These are phyloP conservation scores for Arothron firmamentum DNA, from an alignment of 2,113 vertebrate species.

Conservation along the genomic window DNA sequence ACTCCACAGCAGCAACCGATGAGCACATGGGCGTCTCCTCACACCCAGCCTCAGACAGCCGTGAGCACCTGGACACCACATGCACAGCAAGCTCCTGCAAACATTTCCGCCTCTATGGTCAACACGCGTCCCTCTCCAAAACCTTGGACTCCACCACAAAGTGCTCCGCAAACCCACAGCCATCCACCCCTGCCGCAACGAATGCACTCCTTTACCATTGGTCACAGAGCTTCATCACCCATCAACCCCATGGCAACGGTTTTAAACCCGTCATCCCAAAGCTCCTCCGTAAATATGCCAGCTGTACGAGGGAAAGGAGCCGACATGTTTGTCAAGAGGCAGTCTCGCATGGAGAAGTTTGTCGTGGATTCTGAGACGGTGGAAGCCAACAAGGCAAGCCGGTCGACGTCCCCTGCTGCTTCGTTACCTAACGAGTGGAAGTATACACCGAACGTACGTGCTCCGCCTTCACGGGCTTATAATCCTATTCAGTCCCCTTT, in stretches of 20 bases:
- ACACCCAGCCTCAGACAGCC: slow-evolving; percentile 49
- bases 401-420: slow-evolving; percentile 83
- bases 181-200: slow-evolving; percentile 75
- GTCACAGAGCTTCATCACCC: slow-evolving; percentile 71
- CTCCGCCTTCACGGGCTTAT: slow-evolving; percentile 88
- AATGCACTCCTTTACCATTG: slow-evolving; percentile 70
- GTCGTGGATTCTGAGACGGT: slow-evolving; percentile 94
- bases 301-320: slow-evolving; percentile 89
- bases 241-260: slow-evolving; percentile 71
- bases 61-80: slow-evolving; percentile 54
- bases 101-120: slow-evolving; percentile 41
- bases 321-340: slow-evolving; percentile 93
- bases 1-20: slow-evolving; percentile 45
- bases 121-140: slow-evolving; percentile 71
- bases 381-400: slow-evolving; percentile 82
- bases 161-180: slow-evolving; percentile 56
- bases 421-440: slow-evolving; percentile 92
- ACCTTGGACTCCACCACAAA: slow-evolving; percentile 73
- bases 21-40: slow-evolving; percentile 61
- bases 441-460: slow-evolving; percentile 90
- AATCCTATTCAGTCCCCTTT: slow-evolving; percentile 92
- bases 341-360: slow-evolving; percentile 96
- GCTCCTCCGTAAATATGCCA: slow-evolving; percentile 84
- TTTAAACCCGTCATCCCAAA: slow-evolving; percentile 63
- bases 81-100: slow-evolving; percentile 53